Conservation (phyloP, 1,140 invertebrate genomes). For the Drosophila jambulina region DNA sequence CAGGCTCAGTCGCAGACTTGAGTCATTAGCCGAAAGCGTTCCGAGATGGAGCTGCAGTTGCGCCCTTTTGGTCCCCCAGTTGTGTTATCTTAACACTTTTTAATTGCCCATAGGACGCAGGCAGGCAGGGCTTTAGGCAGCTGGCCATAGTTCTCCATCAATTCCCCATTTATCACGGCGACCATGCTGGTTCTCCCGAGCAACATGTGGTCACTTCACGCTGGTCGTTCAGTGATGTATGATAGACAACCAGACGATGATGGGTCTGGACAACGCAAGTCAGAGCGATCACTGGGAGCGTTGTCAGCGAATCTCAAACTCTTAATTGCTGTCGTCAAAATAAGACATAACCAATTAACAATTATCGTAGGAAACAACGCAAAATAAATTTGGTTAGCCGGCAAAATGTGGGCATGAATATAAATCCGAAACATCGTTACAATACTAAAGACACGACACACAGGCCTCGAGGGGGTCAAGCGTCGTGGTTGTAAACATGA, state of each 20-base stretch:
- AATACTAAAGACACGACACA: slow-evolving; percentile 1
- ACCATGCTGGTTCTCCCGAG: slow-evolving; percentile 35
- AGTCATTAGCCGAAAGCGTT: slow-evolving; percentile 67
- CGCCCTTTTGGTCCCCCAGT: slow-evolving; percentile 31
- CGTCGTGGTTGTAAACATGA: slow-evolving; percentile 28
- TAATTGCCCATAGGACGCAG: slow-evolving; percentile 58
- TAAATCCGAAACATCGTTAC: slow-evolving; percentile 8
- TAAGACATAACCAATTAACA: slow-evolving; percentile 42
- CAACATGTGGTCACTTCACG: slow-evolving; percentile 40
- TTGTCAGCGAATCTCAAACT: slow-evolving; percentile 43
- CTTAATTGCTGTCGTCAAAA: slow-evolving; percentile 48
- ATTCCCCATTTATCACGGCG: slow-evolving; percentile 36
- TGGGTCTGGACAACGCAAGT: slow-evolving; percentile 15
- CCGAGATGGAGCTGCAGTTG: slow-evolving; percentile 28
- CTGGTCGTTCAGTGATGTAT: slow-evolving; percentile 37
- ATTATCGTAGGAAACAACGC: slow-evolving; percentile 15
- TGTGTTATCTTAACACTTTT: slow-evolving; percentile 69
- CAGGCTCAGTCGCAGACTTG: slow-evolving; percentile 17
- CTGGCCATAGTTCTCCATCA: slow-evolving; percentile 27
- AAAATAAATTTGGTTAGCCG: slow-evolving; percentile 14
- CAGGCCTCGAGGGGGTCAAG: slow-evolving; percentile 13
- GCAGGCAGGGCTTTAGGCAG: slow-evolving; percentile 24
- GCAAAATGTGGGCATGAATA: slow-evolving; percentile 33
- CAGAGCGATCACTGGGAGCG: slow-evolving; percentile 35
- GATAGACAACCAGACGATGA: slow-evolving; percentile 45